Conservation (phyloP, 2,113 vertebrate species). For the Scolopax mira region DNA sequence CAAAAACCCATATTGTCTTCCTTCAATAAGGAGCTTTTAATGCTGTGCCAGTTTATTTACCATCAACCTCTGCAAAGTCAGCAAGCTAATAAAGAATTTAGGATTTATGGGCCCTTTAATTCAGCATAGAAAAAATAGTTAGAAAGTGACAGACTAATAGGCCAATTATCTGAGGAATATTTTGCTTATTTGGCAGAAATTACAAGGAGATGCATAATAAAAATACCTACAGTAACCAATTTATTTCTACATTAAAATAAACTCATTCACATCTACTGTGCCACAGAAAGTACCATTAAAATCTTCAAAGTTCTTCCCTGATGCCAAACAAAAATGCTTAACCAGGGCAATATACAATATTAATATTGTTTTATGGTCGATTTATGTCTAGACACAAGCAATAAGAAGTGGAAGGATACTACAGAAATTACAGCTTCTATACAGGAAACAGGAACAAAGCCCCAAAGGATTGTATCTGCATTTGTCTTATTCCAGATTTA, state of each 20-base stretch:
- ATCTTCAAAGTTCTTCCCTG: conserved; percentile 41
- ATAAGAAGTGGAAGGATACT: conserved; percentile 26
- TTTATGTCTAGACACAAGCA: conserved; percentile 37
- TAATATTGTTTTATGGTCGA: conserved; percentile 48
- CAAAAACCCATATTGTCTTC: conserved; percentile 68
- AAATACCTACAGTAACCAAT: conserved; percentile 31
- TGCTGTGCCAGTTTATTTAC: conserved; percentile 62
- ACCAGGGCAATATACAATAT: conserved; percentile 35
- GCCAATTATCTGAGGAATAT: conserved; percentile 42
- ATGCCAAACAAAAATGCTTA: conserved; percentile 51
- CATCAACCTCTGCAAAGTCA: conserved; percentile 65
- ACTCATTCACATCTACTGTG: conserved; percentile 31
- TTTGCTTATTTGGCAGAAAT: conserved; percentile 57
- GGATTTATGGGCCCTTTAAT: conserved; percentile 47
- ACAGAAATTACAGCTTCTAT: conserved; percentile 25
- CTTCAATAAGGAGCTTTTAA: conserved; percentile 68
- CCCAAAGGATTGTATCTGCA: neutral
- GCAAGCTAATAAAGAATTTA: conserved; percentile 60
- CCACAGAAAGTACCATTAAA: conserved; percentile 46
- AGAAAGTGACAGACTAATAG: conserved; percentile 31
- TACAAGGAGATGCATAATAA: conserved; percentile 20
- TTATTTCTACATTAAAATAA: conserved; percentile 50
- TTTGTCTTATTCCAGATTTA: conserved; percentile 43
- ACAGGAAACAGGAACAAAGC: conserved; percentile 36
- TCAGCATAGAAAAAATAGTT: conserved; percentile 19